Evolutionary conservation across 2,113 vertebrate genomes (phyloP).

Genomic region (Aplodontia rufa): DNA sequence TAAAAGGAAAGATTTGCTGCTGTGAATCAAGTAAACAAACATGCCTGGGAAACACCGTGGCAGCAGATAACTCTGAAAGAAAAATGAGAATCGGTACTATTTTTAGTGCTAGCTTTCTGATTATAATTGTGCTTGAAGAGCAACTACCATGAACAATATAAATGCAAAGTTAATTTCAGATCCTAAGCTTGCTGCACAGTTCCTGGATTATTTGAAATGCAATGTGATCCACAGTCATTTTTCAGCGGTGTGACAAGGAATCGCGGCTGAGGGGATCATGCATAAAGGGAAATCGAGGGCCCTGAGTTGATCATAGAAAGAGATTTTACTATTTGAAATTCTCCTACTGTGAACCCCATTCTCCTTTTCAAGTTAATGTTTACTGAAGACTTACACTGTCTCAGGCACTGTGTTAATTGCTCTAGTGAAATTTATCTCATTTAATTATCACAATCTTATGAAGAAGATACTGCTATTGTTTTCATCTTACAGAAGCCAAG

Average conservation of each 20-base stretch:
- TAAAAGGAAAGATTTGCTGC: slow-evolving; percentile 53
- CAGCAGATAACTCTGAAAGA: slow-evolving; percentile 40
- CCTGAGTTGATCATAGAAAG: not conserved
- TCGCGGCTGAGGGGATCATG: not conserved
- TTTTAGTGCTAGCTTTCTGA: slow-evolving; percentile 66
- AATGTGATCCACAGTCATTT: slow-evolving; percentile 43
- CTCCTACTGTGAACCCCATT: not conserved
- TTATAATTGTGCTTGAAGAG: slow-evolving; percentile 67
- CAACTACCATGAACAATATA: slow-evolving; percentile 60
- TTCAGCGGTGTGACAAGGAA: slow-evolving; percentile 35
- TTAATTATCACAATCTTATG: not conserved
- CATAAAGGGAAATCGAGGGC: not conserved
- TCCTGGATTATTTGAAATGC: slow-evolving; percentile 56
- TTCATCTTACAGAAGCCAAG: not conserved
- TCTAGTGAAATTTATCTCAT: not conserved
- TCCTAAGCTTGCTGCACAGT: not conserved
- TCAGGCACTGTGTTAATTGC: not conserved
- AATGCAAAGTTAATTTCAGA: slow-evolving; percentile 67
- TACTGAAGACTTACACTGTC: not conserved
- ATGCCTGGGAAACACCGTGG: slow-evolving; percentile 47
- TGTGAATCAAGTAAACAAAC: slow-evolving; percentile 65
- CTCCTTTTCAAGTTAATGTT: not conserved
- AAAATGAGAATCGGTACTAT: slow-evolving; percentile 57
- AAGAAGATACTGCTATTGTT: not conserved
- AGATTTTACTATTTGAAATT: not conserved